Percentiles rank a stretch among this genome's conserved stretches.
phyloP scores from a whole-genome alignment of 2,113 vertebrate genomes.

The Galbula dea region DNA sequence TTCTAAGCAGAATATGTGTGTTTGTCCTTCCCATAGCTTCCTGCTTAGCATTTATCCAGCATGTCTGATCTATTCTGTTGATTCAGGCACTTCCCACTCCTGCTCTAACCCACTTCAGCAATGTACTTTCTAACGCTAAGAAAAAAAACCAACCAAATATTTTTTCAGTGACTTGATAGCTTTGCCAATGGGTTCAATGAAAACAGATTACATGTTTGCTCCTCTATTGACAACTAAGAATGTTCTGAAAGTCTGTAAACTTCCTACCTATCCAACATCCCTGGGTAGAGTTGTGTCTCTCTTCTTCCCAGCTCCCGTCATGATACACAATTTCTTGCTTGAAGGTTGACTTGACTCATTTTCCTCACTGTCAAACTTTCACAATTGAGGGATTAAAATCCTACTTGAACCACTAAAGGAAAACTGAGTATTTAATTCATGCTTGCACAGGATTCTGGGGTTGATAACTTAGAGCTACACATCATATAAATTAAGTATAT shows the following conservation, averaged over 20 bases:
- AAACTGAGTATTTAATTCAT: conserved; percentile 24
- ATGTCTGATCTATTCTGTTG: background rate
- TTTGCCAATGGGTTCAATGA: background rate
- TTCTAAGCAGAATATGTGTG: background rate
- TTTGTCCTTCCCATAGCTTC: conserved; percentile 4
- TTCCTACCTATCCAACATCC: background rate
- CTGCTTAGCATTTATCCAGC: background rate
- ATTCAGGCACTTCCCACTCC: background rate
- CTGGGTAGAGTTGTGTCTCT: background rate
- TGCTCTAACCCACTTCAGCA: background rate
- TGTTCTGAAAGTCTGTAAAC: background rate
- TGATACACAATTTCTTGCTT: background rate
- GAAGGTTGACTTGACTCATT: background rate
- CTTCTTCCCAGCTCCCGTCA: background rate
- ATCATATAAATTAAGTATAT: conserved; percentile 56
- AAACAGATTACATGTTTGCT: background rate
- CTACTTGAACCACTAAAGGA: conserved; percentile 24
- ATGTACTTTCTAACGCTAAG: background rate
- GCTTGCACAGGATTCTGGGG: conserved; percentile 36
- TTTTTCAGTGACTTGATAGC: background rate
- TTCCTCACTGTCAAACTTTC: background rate
- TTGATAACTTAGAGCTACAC: conserved; percentile 52
- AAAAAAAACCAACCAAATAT: background rate
- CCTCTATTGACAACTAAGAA: background rate
- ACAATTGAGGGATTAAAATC: background rate